phyloP scores from a whole-genome alignment of 2,888 invertebrate species.

The Epistrophe eligans region DNA sequence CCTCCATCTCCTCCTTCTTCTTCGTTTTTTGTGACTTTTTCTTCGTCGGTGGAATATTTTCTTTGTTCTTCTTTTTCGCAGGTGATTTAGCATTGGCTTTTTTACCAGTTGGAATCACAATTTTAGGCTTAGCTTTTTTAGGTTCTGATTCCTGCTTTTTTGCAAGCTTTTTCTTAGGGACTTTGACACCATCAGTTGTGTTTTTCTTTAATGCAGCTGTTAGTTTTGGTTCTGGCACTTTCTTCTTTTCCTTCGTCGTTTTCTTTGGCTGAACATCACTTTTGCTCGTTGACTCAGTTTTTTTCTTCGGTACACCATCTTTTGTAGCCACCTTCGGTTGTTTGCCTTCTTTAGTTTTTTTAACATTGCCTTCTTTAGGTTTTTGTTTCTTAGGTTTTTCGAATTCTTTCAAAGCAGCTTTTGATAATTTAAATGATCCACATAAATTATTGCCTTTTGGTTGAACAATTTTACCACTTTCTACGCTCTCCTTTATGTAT shows the following conservation, averaged over 20 bases:
- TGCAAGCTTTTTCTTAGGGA: neutral
- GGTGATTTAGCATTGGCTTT: neutral
- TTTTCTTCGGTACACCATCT: neutral
- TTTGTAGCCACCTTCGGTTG: neutral
- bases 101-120: neutral
- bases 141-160: neutral
- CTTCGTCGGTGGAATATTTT: neutral
- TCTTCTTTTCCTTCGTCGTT: neutral
- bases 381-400: neutral
- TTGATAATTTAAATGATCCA: conserved; percentile 76
- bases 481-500: conserved; percentile 86
- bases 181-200: neutral
- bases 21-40: conserved; percentile 15
- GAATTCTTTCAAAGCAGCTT: conserved; percentile 7
- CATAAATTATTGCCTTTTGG: conserved; percentile 71
- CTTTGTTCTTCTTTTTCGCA: neutral
- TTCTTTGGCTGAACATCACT: neutral
- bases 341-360: neutral
- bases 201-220: conserved; percentile 2
- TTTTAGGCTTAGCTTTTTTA: neutral
- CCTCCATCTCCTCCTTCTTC: conserved; percentile 7
- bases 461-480: conserved; percentile 83
- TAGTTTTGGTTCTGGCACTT: neutral
- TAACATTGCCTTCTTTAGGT: neutral
- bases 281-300: neutral